Conservation (phyloP, 2,888 invertebrate species). For the Balanococcus diminutus region DNA sequence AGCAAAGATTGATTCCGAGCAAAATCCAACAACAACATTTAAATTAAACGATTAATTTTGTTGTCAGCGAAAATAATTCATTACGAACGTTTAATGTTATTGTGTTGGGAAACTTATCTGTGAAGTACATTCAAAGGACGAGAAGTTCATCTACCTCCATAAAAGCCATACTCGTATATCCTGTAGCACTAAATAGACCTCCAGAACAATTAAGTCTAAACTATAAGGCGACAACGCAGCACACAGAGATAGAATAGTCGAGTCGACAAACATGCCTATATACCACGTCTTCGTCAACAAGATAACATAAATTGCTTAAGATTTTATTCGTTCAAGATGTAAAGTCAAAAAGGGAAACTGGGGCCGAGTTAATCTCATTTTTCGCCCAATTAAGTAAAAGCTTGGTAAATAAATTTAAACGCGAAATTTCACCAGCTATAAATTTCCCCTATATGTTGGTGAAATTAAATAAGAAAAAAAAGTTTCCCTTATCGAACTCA, state of each 20-base stretch:
- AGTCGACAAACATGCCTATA: neutral
- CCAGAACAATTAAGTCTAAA: neutral
- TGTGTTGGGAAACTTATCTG: neutral
- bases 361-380: conserved; percentile 3
- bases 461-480: neutral
- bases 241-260: neutral
- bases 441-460: conserved; percentile 15
- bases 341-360: too few relatives aligned
- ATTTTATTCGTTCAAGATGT: conserved; percentile 8
- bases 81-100: neutral
- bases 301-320: conserved; percentile 12
- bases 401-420: conserved; percentile 17
- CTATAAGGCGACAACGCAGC: neutral
- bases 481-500: conserved; percentile 11
- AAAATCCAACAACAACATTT: conserved; percentile 1
- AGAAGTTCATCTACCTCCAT: neutral
- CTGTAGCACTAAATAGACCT: neutral
- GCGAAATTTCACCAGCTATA: neutral
- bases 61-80: conserved; percentile 12
- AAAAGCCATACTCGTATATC: conserved; percentile 14
- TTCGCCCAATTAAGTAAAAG: conserved; percentile 17
- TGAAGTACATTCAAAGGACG: neutral
- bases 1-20: neutral
- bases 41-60: conserved; percentile 13
- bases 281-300: conserved; percentile 7